Percentiles rank a stretch among this genome's conserved stretches.
These are phyloP conservation scores for Etheostoma cragini DNA, from an alignment of 2,113 vertebrate species.

Conservation along the genomic window DNA sequence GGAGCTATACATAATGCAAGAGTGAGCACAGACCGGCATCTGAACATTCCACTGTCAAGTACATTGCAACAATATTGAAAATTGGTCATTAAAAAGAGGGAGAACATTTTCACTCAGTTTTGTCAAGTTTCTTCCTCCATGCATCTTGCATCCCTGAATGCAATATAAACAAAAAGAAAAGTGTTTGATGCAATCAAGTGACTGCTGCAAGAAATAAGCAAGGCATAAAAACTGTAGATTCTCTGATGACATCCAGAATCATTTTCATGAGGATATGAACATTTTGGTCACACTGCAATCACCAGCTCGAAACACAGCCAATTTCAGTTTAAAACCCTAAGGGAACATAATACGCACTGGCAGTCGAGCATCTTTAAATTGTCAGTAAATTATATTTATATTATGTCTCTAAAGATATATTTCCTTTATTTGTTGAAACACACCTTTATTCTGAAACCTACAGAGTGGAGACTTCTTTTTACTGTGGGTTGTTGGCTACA, in stretches of 20 bases:
- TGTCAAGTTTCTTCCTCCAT: conserved; percentile 36
- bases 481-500: conserved; percentile 1
- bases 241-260: conserved; percentile 30
- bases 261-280: conserved; percentile 42
- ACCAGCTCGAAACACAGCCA: conserved; percentile 32
- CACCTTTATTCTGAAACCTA: conserved; percentile 27
- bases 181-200: conserved; percentile 44
- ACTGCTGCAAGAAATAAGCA: conserved; percentile 44
- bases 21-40: conserved; percentile 56
- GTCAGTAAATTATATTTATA: conserved; percentile 16
- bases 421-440: conserved; percentile 11
- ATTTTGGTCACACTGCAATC: conserved; percentile 27
- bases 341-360: conserved; percentile 29
- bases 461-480: conserved; percentile 26
- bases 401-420: conserved; percentile 10
- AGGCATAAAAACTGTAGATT: conserved; percentile 27
- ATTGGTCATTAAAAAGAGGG: conserved; percentile 56
- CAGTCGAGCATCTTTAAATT: conserved; percentile 30
- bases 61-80: conserved; percentile 49
- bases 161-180: conserved; percentile 33
- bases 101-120: conserved; percentile 34
- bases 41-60: conserved; percentile 57
- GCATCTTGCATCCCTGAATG: conserved; percentile 31
- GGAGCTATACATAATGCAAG: conserved; percentile 63
- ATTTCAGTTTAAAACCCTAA: conserved; percentile 46